These are phyloP conservation scores for Cassiopea xamachana DNA, from an alignment of 30 jellyfish, hydroid and myxozoan species.

Conservation along the genomic window DNA sequence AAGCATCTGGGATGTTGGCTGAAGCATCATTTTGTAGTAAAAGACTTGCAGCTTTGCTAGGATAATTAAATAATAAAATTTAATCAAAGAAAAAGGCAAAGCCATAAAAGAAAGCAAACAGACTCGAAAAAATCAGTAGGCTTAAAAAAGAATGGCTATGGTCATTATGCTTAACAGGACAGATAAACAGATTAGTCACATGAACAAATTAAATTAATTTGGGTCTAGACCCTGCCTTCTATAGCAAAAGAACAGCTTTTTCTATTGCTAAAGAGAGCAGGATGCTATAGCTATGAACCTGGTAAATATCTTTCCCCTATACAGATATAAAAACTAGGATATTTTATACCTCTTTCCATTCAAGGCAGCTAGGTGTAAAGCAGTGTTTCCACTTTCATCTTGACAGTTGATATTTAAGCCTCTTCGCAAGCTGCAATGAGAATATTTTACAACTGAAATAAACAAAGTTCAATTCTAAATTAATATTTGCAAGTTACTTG, in stretches of 20 bases:
- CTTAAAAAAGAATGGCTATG: too few species aligned
- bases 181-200: too few species aligned
- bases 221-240: too few species aligned
- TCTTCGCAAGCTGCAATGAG: constrained; percentile 58
- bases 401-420: constrained; percentile 87
- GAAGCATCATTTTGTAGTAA: constrained; percentile 97
- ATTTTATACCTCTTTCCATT: constrained; percentile 80
- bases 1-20: constrained; percentile 94
- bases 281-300: too few species aligned
- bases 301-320: not conserved
- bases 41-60: constrained; percentile 83
- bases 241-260: too few species aligned
- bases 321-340: not conserved
- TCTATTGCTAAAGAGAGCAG: too few species aligned
- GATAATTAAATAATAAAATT: not conserved
- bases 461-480: too few species aligned
- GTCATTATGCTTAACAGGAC: too few species aligned
- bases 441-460: not conserved
- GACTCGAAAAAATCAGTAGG: too few species aligned
- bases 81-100: not conserved
- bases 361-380: constrained; percentile 91
- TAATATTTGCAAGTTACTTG: too few species aligned
- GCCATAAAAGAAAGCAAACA: too few species aligned
- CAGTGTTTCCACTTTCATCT: constrained; percentile 92
- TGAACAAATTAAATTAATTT: too few species aligned